Evolutionary conservation across 2,888 invertebrate genomes (phyloP).

Genomic region (Clistopyga incitator): DNA sequence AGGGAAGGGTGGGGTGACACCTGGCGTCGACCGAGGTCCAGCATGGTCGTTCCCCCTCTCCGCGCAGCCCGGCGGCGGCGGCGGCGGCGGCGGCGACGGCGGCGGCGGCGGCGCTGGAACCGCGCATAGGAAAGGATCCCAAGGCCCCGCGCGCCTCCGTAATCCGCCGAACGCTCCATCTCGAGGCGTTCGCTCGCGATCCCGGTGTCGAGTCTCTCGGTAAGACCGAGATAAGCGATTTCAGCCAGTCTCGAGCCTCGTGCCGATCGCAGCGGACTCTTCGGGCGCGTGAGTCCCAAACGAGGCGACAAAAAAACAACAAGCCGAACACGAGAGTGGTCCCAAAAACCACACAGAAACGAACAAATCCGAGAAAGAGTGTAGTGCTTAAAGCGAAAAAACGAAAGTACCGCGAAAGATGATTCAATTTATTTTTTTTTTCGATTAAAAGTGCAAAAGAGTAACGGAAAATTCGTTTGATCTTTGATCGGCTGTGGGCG

Average conservation of each 20-base stretch:
- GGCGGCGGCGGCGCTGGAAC: not conserved
- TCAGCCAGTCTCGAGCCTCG: conserved; percentile 80
- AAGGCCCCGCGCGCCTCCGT: conserved; percentile 42
- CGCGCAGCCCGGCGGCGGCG: conserved; percentile 13
- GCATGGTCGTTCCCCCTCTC: conserved; percentile 34
- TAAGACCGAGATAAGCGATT: conserved; percentile 52
- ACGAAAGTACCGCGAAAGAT: not conserved
- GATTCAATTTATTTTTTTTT: too few relatives aligned
- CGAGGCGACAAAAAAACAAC: conserved; percentile 17
- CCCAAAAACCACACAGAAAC: conserved; percentile 55
- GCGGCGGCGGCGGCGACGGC: conserved; percentile 24
- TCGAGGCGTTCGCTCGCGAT: conserved; percentile 30
- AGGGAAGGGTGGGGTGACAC: conserved; percentile 46
- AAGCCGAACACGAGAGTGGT: conserved; percentile 16
- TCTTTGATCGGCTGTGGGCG: not conserved
- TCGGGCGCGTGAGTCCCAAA: conserved; percentile 54
- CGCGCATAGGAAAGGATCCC: conserved; percentile 49
- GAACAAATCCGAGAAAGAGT: conserved; percentile 52
- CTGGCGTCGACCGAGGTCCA: conserved; percentile 35
- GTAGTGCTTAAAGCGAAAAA: conserved; percentile 68
- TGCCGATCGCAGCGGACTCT: conserved; percentile 77
- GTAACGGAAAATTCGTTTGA: not conserved
- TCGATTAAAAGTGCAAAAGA: conserved; percentile 19
- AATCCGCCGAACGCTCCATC: conserved; percentile 49
- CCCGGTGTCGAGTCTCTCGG: conserved; percentile 34